Conservation (phyloP, 2,888 invertebrate genomes). For the Drosophila gaucha region DNA sequence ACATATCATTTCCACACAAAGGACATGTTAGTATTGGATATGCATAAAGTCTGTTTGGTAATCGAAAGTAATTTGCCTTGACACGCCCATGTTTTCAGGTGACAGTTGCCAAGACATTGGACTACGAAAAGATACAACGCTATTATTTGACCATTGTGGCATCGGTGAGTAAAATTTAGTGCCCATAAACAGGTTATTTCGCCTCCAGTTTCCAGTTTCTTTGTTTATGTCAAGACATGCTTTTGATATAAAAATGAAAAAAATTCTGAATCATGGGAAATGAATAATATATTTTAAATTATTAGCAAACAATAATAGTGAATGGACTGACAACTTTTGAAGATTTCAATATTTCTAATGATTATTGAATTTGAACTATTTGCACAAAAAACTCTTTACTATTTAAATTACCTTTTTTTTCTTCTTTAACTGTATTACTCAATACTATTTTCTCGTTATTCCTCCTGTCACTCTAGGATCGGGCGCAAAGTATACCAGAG, state of each 20-base stretch:
- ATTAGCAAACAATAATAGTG: background rate
- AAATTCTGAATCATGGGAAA: conserved; percentile 3
- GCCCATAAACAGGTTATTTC: background rate
- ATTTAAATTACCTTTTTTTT: too few species aligned
- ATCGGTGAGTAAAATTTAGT: conserved; percentile 89
- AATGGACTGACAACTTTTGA: too few species aligned
- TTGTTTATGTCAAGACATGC: conserved; percentile 8
- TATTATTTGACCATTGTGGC: conserved; percentile 95
- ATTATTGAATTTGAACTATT: background rate
- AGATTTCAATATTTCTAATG: background rate
- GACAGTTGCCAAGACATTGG: conserved; percentile 93
- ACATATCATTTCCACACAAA: conserved; percentile 94
- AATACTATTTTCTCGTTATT: background rate
- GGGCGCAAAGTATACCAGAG: conserved; percentile 91
- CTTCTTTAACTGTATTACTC: too few species aligned
- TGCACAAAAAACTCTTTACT: too few species aligned
- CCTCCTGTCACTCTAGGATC: conserved; percentile 89
- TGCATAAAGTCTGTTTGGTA: too few species aligned
- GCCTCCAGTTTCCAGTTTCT: background rate
- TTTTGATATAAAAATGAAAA: background rate
- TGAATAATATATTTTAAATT: background rate
- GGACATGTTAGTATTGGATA: conserved; percentile 87
- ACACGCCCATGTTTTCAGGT: conserved; percentile 84
- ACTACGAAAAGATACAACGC: conserved; percentile 94
- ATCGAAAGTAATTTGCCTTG: conserved; percentile 1